Evolutionary conservation across 2,888 invertebrate species (phyloP).

Genomic region (Clivina fossor): DNA sequence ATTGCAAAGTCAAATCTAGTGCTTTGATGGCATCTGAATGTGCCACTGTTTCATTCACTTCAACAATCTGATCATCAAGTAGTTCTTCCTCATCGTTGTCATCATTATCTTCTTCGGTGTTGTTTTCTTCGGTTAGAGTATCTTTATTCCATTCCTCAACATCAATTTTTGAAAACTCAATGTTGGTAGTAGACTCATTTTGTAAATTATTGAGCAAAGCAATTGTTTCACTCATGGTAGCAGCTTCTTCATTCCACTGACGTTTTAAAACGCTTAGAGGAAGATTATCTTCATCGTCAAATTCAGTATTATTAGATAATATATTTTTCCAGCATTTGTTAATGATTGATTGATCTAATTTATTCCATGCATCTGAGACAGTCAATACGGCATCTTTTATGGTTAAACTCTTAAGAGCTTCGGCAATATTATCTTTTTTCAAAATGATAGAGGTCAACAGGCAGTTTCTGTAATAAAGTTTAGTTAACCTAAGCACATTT

Average conservation of each 20-base stretch:
- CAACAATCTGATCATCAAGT: slow-evolving; percentile 7
- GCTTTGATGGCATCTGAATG: slow-evolving; percentile 1
- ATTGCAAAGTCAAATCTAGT: slow-evolving; percentile 1
- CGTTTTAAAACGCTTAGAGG: slow-evolving; percentile 9
- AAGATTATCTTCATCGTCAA: slow-evolving; percentile 7
- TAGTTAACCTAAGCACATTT: slow-evolving; percentile 1
- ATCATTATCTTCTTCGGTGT: slow-evolving; percentile 5
- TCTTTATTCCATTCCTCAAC: slow-evolving; percentile 9
- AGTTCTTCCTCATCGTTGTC: slow-evolving; percentile 5
- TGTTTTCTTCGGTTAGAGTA: slow-evolving; percentile 8
- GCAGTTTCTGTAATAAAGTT: no score
- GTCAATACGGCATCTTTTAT: slow-evolving; percentile 8
- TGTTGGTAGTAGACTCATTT: slow-evolving; percentile 6
- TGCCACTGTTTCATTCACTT: slow-evolving; percentile 5
- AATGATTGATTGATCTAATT: slow-evolving; percentile 11
- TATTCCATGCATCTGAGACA: slow-evolving; percentile 4
- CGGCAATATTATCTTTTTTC: no score
- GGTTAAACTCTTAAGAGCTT: slow-evolving; percentile 2
- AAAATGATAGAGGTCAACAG: no score
- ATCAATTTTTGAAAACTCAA: no score
- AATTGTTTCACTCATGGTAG: slow-evolving; percentile 10
- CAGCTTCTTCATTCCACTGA: slow-evolving; percentile 10
- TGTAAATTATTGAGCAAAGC: slow-evolving; percentile 7
- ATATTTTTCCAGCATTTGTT: slow-evolving; percentile 10
- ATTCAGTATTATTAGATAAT: slow-evolving; percentile 14